Base-by-base conservation (phyloP, 2,113 vertebrate species). In the Cromileptes altivelis region DNA sequence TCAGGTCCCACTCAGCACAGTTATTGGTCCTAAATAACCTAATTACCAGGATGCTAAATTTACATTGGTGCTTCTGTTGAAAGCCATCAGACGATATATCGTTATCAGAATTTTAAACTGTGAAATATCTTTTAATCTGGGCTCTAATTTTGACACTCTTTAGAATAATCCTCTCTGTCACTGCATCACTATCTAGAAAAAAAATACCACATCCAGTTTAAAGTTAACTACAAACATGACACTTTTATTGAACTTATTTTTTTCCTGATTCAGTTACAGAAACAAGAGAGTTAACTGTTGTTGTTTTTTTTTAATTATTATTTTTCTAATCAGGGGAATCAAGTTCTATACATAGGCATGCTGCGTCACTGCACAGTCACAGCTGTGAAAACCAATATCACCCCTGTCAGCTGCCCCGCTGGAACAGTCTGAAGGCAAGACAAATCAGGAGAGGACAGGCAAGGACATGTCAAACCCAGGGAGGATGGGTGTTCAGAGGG, bases 181-280 rank as follows among this genome's bases (percentile, higher is more conserved):
- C 25, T 5, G 27, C 17, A 45, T n/a, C 5, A 42, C 4, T 11
- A 6, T 6, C 1, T 1, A 6, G 2, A 88, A 79, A 71, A 71
- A 60, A 84, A 75, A 68, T 67, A 86, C 77, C 49, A 90, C 63
- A 82, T 76, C 50, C 78, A 77, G 27, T 77, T 80, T 67, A 80
- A 88, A 78, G 77, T 92, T 92, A 93, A 92, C 93, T 95, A 95
- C 93, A 95, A 95, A 95, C 92, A 94, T 94, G 89, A 95, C 94
- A 94, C 93, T 90, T 95, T 95, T 94, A 95, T 96, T 93, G 89
- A 93, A 85, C 86, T 78, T 93, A 91, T 91, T 80, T 73, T 84
- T 92, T 92, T 90, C 92, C 93, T 94, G 92, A 92, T 92, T 93
- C 67, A 62, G 84, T 93, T 92, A 95, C 94, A 95, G 92, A 95